These are phyloP conservation scores for Pomacea canaliculata DNA, from an alignment of 2,888 invertebrate species.

Conservation along the genomic window DNA sequence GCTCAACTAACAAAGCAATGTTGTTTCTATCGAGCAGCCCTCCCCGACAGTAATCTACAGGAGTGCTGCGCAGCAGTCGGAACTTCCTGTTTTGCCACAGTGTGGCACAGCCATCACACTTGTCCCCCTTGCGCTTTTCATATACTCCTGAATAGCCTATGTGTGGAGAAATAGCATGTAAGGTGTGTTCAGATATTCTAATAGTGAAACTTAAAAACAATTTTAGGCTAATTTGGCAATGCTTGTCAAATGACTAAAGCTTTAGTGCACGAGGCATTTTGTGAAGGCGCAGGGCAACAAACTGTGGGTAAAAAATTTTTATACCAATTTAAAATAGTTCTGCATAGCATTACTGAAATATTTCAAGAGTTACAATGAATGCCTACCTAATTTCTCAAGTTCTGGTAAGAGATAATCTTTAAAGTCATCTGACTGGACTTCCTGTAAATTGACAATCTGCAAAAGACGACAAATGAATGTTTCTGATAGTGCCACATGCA, in stretches of 20 bases:
- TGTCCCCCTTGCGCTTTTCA: constrained; percentile 82
- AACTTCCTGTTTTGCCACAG: constrained; percentile 82
- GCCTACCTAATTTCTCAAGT: constrained; percentile 69
- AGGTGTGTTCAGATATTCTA: neutral
- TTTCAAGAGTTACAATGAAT: neutral
- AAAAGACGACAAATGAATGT: constrained; percentile 54
- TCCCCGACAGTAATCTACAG: constrained; percentile 79
- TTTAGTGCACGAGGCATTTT: too few relatives aligned
- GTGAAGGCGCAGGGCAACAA: too few relatives aligned
- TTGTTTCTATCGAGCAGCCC: constrained; percentile 87
- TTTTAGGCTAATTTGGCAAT: neutral
- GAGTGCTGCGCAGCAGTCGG: constrained; percentile 76
- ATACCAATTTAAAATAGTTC: too few relatives aligned
- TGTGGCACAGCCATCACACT: constrained; percentile 91
- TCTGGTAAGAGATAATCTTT: constrained; percentile 74
- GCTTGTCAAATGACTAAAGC: neutral
- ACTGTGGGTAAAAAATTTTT: too few relatives aligned
- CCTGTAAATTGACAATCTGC: constrained; percentile 89
- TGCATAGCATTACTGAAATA: too few relatives aligned
- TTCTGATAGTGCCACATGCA: too few relatives aligned
- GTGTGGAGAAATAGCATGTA: neutral
- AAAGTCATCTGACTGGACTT: constrained; percentile 86
- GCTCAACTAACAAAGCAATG: constrained; percentile 84
- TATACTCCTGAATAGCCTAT: constrained; percentile 82
- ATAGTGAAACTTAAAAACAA: neutral